Conservation (phyloP, 2,113 vertebrate genomes). For the Campylorhamphus procurvoides region DNA sequence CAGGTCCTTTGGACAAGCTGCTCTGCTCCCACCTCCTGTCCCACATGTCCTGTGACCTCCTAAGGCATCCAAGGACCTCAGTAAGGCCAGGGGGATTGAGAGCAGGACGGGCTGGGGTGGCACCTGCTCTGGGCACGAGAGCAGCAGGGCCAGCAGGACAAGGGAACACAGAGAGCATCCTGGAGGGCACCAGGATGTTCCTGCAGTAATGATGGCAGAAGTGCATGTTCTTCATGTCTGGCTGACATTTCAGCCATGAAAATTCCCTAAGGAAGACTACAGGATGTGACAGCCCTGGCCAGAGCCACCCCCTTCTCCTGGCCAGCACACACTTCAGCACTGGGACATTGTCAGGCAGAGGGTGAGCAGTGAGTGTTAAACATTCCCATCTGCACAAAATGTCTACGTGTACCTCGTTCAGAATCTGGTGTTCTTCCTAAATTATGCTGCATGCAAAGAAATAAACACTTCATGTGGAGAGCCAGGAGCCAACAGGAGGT, state of each 20-base stretch:
- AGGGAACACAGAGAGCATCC: not conserved
- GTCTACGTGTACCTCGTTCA: not conserved
- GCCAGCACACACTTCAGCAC: not conserved
- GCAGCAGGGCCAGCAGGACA: not conserved
- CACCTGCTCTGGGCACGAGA: not conserved
- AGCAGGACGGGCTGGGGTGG: not conserved
- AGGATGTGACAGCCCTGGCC: not conserved
- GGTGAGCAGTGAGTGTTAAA: not conserved
- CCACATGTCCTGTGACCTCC: not conserved
- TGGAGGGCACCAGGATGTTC: not conserved
- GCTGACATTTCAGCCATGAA: not conserved
- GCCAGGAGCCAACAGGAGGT: not conserved
- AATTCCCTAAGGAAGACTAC: not conserved
- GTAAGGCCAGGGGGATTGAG: not conserved
- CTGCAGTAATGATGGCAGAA: not conserved
- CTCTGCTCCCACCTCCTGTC: not conserved
- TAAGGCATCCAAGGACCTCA: not conserved
- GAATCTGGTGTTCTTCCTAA: not conserved
- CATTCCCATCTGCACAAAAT: not conserved
- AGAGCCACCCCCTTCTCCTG: not conserved
- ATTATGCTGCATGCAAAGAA: not conserved
- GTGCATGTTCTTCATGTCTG: not conserved
- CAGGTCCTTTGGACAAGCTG: not conserved
- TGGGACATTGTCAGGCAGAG: not conserved
- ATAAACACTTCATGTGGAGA: not conserved